These are phyloP conservation scores for Coboldia fuscipes DNA, from an alignment of 1,140 invertebrate genomes.

Conservation along the genomic window DNA sequence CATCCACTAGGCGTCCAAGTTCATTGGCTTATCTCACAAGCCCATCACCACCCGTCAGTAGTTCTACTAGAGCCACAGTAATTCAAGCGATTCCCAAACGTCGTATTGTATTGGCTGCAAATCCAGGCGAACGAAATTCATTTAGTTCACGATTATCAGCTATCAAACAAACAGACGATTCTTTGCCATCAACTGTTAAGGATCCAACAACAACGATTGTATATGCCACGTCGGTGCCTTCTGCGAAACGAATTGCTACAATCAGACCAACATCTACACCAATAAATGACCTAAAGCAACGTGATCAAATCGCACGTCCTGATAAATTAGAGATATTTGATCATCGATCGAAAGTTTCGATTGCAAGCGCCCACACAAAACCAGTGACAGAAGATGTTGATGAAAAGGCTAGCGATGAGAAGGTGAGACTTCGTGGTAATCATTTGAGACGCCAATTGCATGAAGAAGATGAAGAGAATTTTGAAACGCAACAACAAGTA, in stretches of 20 bases:
- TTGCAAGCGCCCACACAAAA: conserved; percentile 18
- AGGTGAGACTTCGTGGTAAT: conserved; percentile 19
- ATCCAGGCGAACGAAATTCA: conserved; percentile 15
- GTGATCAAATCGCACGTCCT: background rate
- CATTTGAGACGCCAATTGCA: conserved; percentile 31
- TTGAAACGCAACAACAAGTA: conserved; percentile 23
- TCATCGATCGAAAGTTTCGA: conserved; percentile 1
- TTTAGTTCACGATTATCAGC: conserved; percentile 17
- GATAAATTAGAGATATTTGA: conserved; percentile 4
- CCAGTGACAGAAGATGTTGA: conserved; percentile 24
- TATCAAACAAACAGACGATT: background rate
- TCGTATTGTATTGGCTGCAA: conserved; percentile 19
- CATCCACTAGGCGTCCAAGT: conserved; percentile 23
- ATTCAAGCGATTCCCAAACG: conserved; percentile 35
- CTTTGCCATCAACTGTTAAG: background rate
- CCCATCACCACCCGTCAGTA: conserved; percentile 10
- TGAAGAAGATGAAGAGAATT: conserved; percentile 21
- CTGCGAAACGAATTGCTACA: conserved; percentile 3
- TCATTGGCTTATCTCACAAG: conserved; percentile 24
- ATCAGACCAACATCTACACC: conserved; percentile 1
- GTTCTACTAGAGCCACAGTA: conserved; percentile 27
- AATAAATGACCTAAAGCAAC: background rate
- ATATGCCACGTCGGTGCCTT: conserved; percentile 11
- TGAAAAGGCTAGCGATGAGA: conserved; percentile 21
- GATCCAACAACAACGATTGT: conserved; percentile 7